These are phyloP conservation scores for Ellobius talpinus DNA, from an alignment of 2,113 vertebrate genomes.

Conservation along the genomic window DNA sequence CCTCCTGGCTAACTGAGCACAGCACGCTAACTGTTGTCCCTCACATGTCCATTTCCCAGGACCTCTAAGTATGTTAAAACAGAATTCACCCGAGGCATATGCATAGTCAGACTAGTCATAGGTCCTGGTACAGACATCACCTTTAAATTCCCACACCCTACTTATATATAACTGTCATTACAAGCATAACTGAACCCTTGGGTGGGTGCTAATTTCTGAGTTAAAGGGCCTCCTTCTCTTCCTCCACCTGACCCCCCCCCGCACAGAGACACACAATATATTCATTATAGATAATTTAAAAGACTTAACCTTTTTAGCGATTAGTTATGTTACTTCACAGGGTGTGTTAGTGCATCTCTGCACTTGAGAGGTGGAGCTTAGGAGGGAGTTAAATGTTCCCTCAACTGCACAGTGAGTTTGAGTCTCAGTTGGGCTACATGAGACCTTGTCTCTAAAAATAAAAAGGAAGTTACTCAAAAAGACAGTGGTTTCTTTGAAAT, in stretches of 20 bases:
- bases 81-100: background rate
- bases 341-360: background rate
- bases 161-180: slow-evolving; percentile 51
- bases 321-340: background rate
- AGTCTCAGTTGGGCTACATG: background rate
- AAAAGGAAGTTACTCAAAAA: slow-evolving; percentile 27
- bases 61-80: background rate
- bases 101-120: background rate
- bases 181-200: background rate
- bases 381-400: background rate
- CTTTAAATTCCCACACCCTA: background rate
- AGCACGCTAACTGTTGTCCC: background rate
- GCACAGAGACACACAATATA: background rate
- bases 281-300: slow-evolving; percentile 1
- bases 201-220: slow-evolving; percentile 6
- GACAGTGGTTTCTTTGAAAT: background rate
- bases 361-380: background rate
- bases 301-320: background rate
- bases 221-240: background rate
- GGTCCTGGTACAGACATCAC: background rate
- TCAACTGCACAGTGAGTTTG: background rate
- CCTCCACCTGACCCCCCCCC: background rate
- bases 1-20: background rate
- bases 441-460: background rate
- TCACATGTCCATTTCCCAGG: background rate